Evolutionary conservation across 2,888 invertebrate genomes (phyloP).

Genomic region (Epirrita christyi): DNA sequence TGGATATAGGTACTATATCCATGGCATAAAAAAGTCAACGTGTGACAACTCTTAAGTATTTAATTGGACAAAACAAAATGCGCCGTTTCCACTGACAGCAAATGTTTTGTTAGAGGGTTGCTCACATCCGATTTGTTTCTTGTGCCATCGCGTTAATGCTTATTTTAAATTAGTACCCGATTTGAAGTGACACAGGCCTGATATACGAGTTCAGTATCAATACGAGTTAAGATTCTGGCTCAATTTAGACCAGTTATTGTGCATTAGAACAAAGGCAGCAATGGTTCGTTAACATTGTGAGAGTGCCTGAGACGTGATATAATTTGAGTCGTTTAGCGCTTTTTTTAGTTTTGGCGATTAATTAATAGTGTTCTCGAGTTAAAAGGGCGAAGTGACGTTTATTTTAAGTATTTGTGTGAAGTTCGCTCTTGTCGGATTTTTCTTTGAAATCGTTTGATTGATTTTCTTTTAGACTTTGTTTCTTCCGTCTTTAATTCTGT

Average conservation of each 20-base stretch:
- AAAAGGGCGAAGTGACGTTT: conserved; percentile 38
- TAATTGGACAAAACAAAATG: too few species aligned
- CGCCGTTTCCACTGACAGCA: too few species aligned
- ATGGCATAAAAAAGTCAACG: too few species aligned
- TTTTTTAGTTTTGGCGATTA: conserved; percentile 52
- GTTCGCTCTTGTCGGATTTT: conserved; percentile 43
- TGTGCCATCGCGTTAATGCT: too few species aligned
- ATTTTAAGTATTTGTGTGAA: conserved; percentile 43
- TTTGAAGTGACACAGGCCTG: conserved; percentile 6
- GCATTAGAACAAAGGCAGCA: conserved; percentile 67
- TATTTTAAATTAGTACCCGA: conserved; percentile 38
- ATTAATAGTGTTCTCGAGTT: conserved; percentile 52
- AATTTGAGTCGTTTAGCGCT: conserved; percentile 56
- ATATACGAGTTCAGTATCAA: conserved; percentile 50
- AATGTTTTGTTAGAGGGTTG: too few species aligned
- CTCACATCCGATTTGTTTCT: too few species aligned
- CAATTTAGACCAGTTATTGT: conserved; percentile 45
- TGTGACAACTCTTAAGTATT: too few species aligned
- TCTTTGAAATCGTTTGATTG: conserved; percentile 37
- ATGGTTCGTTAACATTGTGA: conserved; percentile 71
- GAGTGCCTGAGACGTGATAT: conserved; percentile 50
- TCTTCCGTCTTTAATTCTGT: conserved; percentile 17
- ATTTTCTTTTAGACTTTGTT: conserved; percentile 21
- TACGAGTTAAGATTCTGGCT: conserved; percentile 61
- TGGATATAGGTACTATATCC: too few species aligned